Conservation (phyloP, 2,888 invertebrate species). For the Lucinisca nassula region DNA sequence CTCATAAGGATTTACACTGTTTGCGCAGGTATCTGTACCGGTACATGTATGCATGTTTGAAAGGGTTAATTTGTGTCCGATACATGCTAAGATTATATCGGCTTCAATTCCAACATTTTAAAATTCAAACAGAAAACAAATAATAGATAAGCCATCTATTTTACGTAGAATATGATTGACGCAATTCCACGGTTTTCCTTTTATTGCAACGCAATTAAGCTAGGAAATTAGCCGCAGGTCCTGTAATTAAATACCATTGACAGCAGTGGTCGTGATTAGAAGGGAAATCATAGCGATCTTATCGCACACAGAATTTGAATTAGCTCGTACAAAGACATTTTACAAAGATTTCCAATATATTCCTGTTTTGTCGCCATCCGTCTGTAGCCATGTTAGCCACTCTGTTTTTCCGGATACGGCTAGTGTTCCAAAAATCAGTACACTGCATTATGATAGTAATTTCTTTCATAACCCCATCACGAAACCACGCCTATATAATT, state of each 20-base stretch:
- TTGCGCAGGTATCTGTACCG: no score
- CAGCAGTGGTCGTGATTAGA: neutral
- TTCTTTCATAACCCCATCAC: no score
- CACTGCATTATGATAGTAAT: no score
- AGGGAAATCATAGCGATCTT: neutral
- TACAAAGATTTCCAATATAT: neutral
- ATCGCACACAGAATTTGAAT: conserved; percentile 1
- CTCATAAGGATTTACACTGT: no score
- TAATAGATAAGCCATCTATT: neutral
- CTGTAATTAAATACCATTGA: conserved; percentile 7
- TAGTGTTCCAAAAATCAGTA: no score
- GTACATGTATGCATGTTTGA: no score
- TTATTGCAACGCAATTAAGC: neutral
- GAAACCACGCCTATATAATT: no score
- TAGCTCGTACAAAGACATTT: neutral
- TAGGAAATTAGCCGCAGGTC: neutral
- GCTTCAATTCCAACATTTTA: neutral
- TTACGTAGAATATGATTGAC: neutral
- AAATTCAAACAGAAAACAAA: neutral
- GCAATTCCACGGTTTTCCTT: neutral
- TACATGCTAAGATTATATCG: neutral
- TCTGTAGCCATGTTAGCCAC: no score
- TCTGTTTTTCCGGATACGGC: no score
- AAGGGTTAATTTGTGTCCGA: neutral
- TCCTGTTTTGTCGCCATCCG: neutral